These are phyloP conservation scores for Temnopleurus reevesii DNA, from an alignment of 53 echinoderm and acorn worm genomes.

Conservation along the genomic window DNA sequence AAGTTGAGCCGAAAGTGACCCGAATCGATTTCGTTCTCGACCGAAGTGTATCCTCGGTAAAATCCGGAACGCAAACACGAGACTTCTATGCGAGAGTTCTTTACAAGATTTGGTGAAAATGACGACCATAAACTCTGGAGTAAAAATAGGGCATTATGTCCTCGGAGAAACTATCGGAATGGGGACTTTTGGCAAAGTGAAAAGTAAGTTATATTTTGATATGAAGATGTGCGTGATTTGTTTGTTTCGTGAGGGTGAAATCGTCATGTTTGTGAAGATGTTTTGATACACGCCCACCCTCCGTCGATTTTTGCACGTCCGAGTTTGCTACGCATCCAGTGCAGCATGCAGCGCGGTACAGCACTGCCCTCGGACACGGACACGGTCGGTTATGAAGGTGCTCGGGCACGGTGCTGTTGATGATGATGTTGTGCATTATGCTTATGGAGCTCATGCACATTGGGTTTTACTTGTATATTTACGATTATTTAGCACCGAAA, in stretches of 20 bases:
- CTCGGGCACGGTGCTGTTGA: neutral
- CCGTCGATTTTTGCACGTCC: neutral
- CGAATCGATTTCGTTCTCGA: no score
- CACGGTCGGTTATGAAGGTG: neutral
- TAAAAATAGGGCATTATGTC: constrained; percentile 97
- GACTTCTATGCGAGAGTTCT: neutral
- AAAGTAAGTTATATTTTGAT: constrained; percentile 69
- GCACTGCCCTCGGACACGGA: neutral
- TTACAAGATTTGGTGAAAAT: neutral
- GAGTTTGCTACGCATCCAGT: neutral
- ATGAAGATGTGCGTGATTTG: neutral
- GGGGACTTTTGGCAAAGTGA: constrained; percentile 99
- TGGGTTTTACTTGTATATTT: no score
- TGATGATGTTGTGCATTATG: no score
- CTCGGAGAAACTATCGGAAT: constrained; percentile 97
- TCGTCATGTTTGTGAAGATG: neutral
- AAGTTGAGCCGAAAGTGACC: neutral
- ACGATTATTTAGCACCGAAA: no score
- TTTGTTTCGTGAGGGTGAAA: neutral
- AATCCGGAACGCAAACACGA: neutral
- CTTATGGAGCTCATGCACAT: no score
- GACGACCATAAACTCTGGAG: constrained; percentile 73
- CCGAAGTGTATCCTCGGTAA: neutral
- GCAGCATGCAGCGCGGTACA: neutral
- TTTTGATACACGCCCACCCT: neutral